phyloP scores from a whole-genome alignment of 2,797 vertebrate genomes.

The Hozukius guyotensis region DNA sequence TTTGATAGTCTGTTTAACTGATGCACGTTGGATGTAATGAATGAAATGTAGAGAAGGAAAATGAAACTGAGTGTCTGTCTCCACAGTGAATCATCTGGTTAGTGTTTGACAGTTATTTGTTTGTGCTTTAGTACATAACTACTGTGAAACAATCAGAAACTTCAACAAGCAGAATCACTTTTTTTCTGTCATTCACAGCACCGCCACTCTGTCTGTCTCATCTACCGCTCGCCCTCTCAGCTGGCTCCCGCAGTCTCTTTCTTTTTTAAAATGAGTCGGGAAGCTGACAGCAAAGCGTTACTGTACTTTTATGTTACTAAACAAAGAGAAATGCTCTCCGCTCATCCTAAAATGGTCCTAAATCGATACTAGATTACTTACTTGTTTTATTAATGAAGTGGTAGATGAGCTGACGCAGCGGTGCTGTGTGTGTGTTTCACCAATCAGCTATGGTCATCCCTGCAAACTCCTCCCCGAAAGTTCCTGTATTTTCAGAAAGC shows the following conservation, averaged over 20 bases:
- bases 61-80: background rate
- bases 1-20: no score
- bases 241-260: background rate
- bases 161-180: background rate
- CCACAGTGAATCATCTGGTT: background rate
- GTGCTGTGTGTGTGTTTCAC: background rate
- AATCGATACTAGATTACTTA: background rate
- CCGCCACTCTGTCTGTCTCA: background rate
- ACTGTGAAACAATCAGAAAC: background rate
- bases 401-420: background rate
- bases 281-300: background rate
- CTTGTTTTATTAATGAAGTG: background rate
- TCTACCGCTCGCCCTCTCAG: background rate
- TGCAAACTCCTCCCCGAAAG: background rate
- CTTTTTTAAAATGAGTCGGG: background rate
- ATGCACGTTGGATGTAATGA: background rate
- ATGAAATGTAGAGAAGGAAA: background rate
- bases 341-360: background rate
- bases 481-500: background rate
- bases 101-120: background rate
- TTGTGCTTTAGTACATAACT: background rate
- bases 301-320: background rate
- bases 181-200: background rate
- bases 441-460: background rate
- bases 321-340: background rate